phyloP scores from a whole-genome alignment of 2,888 invertebrate genomes.

The Heliconius charithonia region DNA sequence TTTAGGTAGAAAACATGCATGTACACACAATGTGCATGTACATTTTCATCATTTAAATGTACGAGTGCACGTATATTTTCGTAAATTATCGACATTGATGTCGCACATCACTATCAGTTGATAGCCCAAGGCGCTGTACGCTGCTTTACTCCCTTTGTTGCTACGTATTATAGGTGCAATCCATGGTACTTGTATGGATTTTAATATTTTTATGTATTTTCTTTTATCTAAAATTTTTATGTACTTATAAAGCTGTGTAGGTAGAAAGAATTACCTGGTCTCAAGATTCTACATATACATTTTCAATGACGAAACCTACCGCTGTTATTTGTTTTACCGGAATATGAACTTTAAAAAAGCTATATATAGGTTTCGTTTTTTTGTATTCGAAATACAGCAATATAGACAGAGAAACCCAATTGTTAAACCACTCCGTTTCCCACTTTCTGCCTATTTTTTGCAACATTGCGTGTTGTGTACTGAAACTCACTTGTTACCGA shows the following conservation, averaged over 20 bases:
- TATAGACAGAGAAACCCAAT: too few relatives aligned
- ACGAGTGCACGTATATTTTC: too few relatives aligned
- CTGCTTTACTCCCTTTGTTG: constrained; percentile 62
- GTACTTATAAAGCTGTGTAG: neutral
- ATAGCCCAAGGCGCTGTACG: constrained; percentile 55
- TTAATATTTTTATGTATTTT: constrained; percentile 9
- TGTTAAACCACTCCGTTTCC: neutral
- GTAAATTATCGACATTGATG: constrained; percentile 28
- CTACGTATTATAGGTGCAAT: constrained; percentile 38
- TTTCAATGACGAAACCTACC: neutral
- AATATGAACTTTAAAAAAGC: neutral
- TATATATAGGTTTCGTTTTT: too few relatives aligned
- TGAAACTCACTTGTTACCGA: too few relatives aligned
- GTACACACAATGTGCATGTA: too few relatives aligned
- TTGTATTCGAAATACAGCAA: too few relatives aligned
- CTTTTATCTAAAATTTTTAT: neutral
- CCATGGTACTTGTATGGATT: constrained; percentile 33
- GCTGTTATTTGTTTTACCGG: neutral
- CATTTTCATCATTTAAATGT: too few relatives aligned
- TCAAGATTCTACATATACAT: neutral
- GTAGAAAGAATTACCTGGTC: neutral
- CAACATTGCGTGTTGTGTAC: too few relatives aligned
- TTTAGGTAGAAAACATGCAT: too few relatives aligned
- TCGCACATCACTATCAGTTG: constrained; percentile 46
- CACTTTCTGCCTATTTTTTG: neutral